Conservation (phyloP, 92 coral and sea anemone genomes). For the Pocillopora grandis region DNA sequence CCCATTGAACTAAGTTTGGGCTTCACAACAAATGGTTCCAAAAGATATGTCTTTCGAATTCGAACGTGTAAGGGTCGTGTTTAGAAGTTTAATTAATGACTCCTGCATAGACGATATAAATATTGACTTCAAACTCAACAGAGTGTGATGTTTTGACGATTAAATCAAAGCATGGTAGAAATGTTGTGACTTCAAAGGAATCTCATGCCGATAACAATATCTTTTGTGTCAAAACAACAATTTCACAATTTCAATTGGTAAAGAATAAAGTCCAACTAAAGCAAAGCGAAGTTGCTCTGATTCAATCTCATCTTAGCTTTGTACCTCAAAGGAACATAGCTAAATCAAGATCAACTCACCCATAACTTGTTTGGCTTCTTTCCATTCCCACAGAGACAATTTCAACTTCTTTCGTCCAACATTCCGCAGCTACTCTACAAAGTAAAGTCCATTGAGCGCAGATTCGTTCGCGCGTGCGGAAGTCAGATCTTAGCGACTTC, state of each 20-base stretch:
- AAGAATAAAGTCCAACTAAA: background rate
- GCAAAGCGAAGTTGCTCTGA: background rate
- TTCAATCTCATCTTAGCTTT: background rate
- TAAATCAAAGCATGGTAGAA: background rate
- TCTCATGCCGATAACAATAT: background rate
- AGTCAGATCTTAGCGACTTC: background rate
- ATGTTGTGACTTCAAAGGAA: background rate
- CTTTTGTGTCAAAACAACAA: constrained; percentile 18
- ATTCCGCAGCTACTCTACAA: constrained; percentile 24
- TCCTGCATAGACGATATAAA: too few species aligned
- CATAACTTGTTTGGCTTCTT: constrained; percentile 15
- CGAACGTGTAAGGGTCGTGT: too few species aligned
- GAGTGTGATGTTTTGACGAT: background rate
- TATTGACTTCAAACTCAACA: background rate
- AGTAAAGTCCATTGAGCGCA: background rate
- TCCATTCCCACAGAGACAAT: constrained; percentile 17
- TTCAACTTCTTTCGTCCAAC: constrained; percentile 3
- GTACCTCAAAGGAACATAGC: background rate
- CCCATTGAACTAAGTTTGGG: too few species aligned
- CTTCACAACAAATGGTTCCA: too few species aligned
- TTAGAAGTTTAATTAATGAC: too few species aligned
- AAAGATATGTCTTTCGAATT: too few species aligned
- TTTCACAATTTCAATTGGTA: background rate
- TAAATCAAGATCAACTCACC: constrained; percentile 22
- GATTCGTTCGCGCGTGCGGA: background rate